phyloP scores from a whole-genome alignment of 1,140 invertebrate genomes.

The Globodera ellingtonae region DNA sequence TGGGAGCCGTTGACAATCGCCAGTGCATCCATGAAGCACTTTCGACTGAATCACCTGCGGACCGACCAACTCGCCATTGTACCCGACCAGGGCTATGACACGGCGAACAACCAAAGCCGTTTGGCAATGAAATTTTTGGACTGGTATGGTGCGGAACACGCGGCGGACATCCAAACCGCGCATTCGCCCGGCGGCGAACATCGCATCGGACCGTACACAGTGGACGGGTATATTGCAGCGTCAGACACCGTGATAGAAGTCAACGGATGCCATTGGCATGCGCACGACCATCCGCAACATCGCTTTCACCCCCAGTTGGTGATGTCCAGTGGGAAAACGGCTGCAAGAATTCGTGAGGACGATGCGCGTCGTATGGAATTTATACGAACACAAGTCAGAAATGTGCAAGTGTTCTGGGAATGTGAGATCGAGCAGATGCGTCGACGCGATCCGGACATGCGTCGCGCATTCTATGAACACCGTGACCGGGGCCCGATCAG shows the following conservation, averaged over 20 bases:
- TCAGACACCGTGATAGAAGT: constrained; percentile 4
- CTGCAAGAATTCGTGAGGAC: neutral
- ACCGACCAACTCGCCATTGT: neutral
- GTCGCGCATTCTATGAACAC: no score
- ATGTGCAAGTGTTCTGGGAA: constrained; percentile 7
- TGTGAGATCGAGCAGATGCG: constrained; percentile 6
- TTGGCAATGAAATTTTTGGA: constrained; percentile 9
- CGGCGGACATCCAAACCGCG: neutral
- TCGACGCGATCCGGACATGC: no score
- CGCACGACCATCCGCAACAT: neutral
- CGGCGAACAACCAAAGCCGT: neutral
- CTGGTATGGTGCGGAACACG: neutral
- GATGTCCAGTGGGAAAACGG: constrained; percentile 6
- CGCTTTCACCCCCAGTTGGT: neutral
- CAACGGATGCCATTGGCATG: constrained; percentile 15
- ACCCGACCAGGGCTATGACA: constrained; percentile 6
- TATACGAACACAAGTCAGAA: neutral
- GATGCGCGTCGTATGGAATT: neutral
- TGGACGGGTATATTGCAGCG: constrained; percentile 5
- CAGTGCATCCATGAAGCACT: constrained; percentile 9
- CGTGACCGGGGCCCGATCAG: no score
- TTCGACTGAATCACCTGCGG: neutral
- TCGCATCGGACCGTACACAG: neutral
- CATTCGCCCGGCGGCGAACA: neutral
- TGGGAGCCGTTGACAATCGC: constrained; percentile 14